Percentiles rank a stretch among this genome's conserved stretches.
These are phyloP conservation scores for Cryptocheilus praepositus DNA, from an alignment of 2,888 invertebrate genomes.

Conservation along the genomic window DNA sequence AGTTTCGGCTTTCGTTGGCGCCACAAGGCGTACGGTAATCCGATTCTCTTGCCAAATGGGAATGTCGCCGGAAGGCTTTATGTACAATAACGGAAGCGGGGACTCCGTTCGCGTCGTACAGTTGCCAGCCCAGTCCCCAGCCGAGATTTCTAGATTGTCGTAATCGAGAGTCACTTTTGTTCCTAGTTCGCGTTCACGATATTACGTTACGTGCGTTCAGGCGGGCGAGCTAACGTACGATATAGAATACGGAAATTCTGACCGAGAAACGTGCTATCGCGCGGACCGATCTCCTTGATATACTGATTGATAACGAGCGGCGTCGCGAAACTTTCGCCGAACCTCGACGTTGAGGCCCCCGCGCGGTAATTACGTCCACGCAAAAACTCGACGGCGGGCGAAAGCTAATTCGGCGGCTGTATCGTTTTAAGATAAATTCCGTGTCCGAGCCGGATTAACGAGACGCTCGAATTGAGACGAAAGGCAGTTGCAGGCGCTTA, in stretches of 20 bases:
- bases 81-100: constrained; percentile 16
- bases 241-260: too few species aligned
- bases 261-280: too few species aligned
- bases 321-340: too few species aligned
- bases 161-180: constrained; percentile 36
- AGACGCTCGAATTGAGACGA: background rate
- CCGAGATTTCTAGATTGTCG: constrained; percentile 6
- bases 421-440: too few species aligned
- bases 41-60: constrained; percentile 44
- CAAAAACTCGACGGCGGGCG: too few species aligned
- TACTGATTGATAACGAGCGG: too few species aligned
- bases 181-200: too few species aligned
- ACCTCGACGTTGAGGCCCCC: too few species aligned
- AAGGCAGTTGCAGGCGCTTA: constrained; percentile 3
- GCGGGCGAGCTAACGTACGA: background rate
- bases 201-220: constrained; percentile 13
- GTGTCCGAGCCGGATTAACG: background rate
- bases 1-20: constrained; percentile 39
- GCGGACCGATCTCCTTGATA: too few species aligned
- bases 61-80: constrained; percentile 40
- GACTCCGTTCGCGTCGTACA: background rate
- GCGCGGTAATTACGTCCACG: too few species aligned
- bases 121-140: background rate
- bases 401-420: too few species aligned
- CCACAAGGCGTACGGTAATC: constrained; percentile 38